Evolutionary conservation across 2,113 vertebrate species (phyloP), one percentile per base, ranked within the genome.

Genomic region (Bolborhynchus lineola): DNA sequence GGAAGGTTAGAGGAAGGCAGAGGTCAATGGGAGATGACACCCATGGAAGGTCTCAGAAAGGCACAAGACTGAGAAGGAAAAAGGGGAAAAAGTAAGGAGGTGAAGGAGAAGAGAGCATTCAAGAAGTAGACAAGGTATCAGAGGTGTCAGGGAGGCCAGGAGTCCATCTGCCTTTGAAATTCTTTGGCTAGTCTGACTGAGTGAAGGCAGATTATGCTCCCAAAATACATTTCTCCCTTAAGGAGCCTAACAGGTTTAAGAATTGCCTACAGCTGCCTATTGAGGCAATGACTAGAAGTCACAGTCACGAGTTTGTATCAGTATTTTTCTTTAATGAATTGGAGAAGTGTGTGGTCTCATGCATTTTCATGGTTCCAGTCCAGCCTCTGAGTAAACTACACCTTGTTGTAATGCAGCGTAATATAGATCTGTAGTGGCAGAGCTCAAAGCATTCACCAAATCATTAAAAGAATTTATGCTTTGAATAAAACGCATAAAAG

Each of bases 71-170:
- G 74, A 93, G 57, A 88, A 81, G 71, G 60, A 59, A 53, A 80
- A 86, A 76, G 47, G 7, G 41, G 18, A 2, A 42, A 86, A 92
- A 55, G 65, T 41, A 90, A 9, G 9, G 37, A 81, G 25, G 13
- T 65, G 44, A 88, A 82, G 33, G 55, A 94, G 64, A 90, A 93
- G n/a, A 79, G 52, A 65, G 41, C 37, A 82, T 84, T 84, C 62
- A 91, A 77, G 86, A 95, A 44, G 19, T 75, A 71, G 94, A 72
- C 21, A 86, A 86, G 6, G 8, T 28, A 53, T 74, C 10, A 72
- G 68, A 86, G 20, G 11, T 50, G 55, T 39, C 76, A 75, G 52
- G 39, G 29, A 95, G 71, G 75, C 31, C 47, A 41, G 72, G 47
- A 95, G 16, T 88, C 94, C 52, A 70, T 33, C 52, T 72, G 11